Conservation (phyloP, 2,797 vertebrate species). For the Menidia menidia region DNA sequence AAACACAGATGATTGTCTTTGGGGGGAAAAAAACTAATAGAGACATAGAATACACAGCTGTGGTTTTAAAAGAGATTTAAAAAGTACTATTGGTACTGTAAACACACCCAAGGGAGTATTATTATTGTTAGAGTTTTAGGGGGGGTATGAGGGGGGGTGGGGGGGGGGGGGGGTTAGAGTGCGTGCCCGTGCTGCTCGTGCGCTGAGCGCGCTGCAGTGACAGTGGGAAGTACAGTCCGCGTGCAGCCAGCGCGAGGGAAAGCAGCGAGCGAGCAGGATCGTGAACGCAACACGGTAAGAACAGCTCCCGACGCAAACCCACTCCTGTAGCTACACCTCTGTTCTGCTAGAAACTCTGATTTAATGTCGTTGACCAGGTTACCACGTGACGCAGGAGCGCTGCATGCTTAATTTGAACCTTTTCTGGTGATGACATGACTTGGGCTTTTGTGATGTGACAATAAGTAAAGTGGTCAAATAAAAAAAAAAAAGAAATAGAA, state of each 20-base stretch:
- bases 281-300: constrained; percentile 55
- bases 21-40: no score
- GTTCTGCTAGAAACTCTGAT: neutral
- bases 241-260: constrained; percentile 56
- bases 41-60: no score
- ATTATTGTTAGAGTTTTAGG: no score
- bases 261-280: constrained; percentile 32
- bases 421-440: neutral
- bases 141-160: no score
- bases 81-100: no score
- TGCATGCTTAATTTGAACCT: neutral
- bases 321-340: neutral
- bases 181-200: constrained; percentile 30
- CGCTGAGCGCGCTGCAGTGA: constrained; percentile 34
- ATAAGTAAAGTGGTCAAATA: neutral
- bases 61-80: no score
- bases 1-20: no score
- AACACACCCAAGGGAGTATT: no score
- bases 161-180: neutral
- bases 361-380: neutral
- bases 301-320: neutral
- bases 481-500: neutral
- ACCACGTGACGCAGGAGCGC: neutral
- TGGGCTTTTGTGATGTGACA: neutral
- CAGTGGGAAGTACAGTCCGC: constrained; percentile 54